phyloP scores from a whole-genome alignment of 2,888 invertebrate species.

The Andrena haemorrhoa region DNA sequence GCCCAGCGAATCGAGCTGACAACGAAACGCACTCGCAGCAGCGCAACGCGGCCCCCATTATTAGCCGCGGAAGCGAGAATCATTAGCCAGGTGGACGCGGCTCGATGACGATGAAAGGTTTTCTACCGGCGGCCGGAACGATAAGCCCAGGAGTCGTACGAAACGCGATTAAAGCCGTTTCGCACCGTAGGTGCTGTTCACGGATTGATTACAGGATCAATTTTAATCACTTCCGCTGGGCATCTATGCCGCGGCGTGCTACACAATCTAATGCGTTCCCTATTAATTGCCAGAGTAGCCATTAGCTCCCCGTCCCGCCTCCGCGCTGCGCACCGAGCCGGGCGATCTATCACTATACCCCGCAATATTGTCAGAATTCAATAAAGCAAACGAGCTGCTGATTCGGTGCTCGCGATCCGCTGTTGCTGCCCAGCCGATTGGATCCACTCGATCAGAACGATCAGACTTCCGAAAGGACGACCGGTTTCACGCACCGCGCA shows the following conservation, averaged over 20 bases:
- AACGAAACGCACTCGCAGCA: neutral
- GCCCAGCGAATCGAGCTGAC: neutral
- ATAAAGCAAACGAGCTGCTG: slow-evolving; percentile 62
- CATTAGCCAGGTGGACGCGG: slow-evolving; percentile 29
- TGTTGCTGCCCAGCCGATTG: slow-evolving; percentile 38
- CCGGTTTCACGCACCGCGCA: neutral
- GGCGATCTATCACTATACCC: slow-evolving; percentile 50
- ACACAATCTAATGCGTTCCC: slow-evolving; percentile 58
- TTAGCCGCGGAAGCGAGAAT: slow-evolving; percentile 25
- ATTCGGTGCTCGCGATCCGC: slow-evolving; percentile 40
- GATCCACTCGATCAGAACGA: slow-evolving; percentile 52
- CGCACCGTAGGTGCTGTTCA: slow-evolving; percentile 46
- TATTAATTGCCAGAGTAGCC: slow-evolving; percentile 61
- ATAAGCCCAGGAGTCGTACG: neutral
- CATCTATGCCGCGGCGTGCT: slow-evolving; percentile 35
- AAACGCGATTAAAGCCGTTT: slow-evolving; percentile 52
- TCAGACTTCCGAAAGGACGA: slow-evolving; percentile 45
- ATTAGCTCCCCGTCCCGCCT: slow-evolving; percentile 39
- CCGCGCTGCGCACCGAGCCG: slow-evolving; percentile 13
- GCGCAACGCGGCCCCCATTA: slow-evolving; percentile 7
- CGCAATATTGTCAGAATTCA: slow-evolving; percentile 63
- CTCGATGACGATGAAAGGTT: slow-evolving; percentile 32
- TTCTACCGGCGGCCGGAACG: slow-evolving; percentile 20
- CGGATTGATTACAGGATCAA: slow-evolving; percentile 60
- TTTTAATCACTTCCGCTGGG: slow-evolving; percentile 58